A percentile compares a stretch with the other conserved stretches of the same genome.
phyloP scores from a whole-genome alignment of 37 sponge, comb jelly and placozoan species.

The Crambe crambe region DNA sequence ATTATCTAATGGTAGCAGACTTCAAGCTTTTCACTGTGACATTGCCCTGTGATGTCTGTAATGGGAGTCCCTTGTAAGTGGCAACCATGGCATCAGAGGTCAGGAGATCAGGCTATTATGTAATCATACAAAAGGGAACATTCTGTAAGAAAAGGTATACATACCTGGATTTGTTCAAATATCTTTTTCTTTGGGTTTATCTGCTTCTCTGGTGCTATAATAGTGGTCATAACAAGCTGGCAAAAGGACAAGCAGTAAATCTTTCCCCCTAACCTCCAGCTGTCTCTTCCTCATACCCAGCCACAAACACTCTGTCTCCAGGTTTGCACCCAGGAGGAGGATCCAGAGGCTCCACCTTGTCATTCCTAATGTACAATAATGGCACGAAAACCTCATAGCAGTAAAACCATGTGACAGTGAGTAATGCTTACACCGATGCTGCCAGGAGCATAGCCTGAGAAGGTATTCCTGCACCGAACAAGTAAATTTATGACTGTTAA shows the following conservation, averaged over 20 bases:
- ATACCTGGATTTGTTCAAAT: slow-evolving; percentile 89
- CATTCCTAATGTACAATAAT: slow-evolving; percentile 40
- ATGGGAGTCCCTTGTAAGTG: slow-evolving; percentile 55
- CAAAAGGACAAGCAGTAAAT: not conserved
- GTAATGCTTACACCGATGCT: slow-evolving; percentile 60
- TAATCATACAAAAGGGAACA: not conserved
- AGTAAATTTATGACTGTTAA: not conserved
- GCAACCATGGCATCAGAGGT: slow-evolving; percentile 18
- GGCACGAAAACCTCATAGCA: not conserved
- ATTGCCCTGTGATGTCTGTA: slow-evolving; percentile 44
- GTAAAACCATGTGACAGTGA: not conserved
- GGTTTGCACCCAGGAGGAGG: slow-evolving; percentile 72
- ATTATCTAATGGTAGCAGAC: slow-evolving; percentile 67
- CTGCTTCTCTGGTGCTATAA: slow-evolving; percentile 75
- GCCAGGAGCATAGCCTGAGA: slow-evolving; percentile 87
- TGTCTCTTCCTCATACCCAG: slow-evolving; percentile 59
- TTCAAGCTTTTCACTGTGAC: slow-evolving; percentile 43
- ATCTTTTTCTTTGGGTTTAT: slow-evolving; percentile 95
- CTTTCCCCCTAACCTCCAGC: slow-evolving; percentile 30
- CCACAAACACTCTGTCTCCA: slow-evolving; percentile 80
- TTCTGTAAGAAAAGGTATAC: not conserved
- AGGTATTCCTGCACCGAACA: slow-evolving; percentile 44
- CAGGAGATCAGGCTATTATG: slow-evolving; percentile 52
- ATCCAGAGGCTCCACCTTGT: slow-evolving; percentile 71
- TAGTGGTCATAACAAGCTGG: slow-evolving; percentile 8